These are phyloP conservation scores for Panthera uncia DNA, from an alignment of 2,113 vertebrate genomes.

Conservation along the genomic window DNA sequence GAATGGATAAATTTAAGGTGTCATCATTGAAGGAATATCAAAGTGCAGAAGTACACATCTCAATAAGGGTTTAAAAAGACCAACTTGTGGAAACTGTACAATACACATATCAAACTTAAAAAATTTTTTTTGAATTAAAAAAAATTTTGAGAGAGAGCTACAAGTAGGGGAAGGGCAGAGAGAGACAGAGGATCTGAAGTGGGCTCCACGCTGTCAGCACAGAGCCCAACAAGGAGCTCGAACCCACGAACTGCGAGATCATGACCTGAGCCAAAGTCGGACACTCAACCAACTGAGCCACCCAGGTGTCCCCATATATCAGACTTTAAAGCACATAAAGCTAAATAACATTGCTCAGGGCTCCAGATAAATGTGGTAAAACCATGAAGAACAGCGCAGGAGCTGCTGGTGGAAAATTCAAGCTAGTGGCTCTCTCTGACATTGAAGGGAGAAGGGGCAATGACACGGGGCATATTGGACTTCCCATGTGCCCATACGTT, in stretches of 20 bases:
- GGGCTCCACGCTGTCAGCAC: no score
- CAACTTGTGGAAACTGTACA: not conserved
- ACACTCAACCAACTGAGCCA: no score
- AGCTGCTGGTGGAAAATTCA: not conserved
- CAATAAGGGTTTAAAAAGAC: not conserved
- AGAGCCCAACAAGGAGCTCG: no score
- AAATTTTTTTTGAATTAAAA: no score
- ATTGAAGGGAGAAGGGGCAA: not conserved
- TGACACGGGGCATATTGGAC: rapidly evolving
- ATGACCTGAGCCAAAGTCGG: no score
- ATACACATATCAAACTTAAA: not conserved
- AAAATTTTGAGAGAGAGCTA: no score
- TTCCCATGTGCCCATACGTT: not conserved
- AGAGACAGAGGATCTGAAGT: no score
- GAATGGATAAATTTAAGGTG: not conserved
- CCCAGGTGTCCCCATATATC: not conserved
- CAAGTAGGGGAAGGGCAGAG: no score
- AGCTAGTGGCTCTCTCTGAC: not conserved
- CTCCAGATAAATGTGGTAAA: not conserved
- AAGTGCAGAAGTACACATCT: not conserved
- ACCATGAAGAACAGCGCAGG: not conserved
- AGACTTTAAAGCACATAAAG: not conserved
- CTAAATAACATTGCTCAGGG: not conserved
- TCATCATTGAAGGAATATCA: not conserved
- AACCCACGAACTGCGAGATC: no score